Conservation (phyloP, 1,140 invertebrate genomes). For the Linepithema humile region DNA sequence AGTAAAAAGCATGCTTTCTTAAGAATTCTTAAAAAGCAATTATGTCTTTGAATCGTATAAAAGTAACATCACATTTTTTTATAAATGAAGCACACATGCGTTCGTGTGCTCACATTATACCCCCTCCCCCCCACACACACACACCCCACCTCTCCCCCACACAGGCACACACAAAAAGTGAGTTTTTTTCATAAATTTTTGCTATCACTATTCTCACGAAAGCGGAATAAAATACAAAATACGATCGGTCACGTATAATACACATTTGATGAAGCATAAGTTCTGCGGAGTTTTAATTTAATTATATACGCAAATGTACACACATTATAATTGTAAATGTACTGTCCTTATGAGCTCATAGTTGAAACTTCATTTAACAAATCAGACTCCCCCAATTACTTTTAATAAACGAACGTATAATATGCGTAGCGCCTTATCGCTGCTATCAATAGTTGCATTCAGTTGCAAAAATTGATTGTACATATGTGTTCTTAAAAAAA, state of each 20-base stretch:
- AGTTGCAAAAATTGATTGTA: background rate
- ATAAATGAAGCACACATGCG: constrained; percentile 59
- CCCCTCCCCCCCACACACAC: too few relatives aligned
- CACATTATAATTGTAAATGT: background rate
- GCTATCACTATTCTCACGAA: background rate
- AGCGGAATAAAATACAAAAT: background rate
- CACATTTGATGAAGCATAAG: background rate
- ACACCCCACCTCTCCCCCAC: background rate
- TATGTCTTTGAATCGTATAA: constrained; percentile 55
- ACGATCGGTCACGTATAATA: constrained; percentile 9
- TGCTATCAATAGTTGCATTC: background rate
- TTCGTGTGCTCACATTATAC: background rate
- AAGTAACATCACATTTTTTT: constrained; percentile 70
- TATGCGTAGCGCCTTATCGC: background rate
- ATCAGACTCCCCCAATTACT: constrained; percentile 20
- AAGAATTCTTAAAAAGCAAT: constrained; percentile 51
- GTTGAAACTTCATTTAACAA: constrained; percentile 10
- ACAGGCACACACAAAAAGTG: constrained; percentile 4
- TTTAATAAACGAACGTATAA: constrained; percentile 7
- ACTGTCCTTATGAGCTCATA: constrained; percentile 8
- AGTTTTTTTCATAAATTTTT: constrained; percentile 35
- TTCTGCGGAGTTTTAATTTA: constrained; percentile 13
- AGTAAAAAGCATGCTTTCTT: constrained; percentile 67
- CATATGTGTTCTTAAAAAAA: background rate
- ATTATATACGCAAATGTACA: background rate